Conservation (phyloP, 2,888 invertebrate species). For the Ophion ventricosus region DNA sequence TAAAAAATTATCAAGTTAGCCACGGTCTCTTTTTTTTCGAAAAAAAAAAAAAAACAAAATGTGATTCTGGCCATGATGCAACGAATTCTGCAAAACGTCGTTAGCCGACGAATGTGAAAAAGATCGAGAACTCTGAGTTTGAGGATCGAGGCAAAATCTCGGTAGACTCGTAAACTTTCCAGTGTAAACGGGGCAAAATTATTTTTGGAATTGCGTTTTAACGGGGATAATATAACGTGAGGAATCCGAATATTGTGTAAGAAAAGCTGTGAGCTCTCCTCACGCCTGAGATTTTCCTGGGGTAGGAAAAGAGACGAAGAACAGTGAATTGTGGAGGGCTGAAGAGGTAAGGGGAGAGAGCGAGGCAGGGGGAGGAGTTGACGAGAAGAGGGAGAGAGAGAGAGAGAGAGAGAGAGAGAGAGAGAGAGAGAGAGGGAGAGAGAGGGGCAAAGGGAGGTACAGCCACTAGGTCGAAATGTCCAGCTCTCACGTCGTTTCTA, state of each 20-base stretch:
- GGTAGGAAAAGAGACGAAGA: conserved; percentile 46
- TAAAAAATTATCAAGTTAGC: background rate
- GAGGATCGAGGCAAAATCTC: conserved; percentile 17
- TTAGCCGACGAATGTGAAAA: background rate
- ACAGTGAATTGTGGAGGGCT: conserved; percentile 49
- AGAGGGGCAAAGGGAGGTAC: conserved; percentile 57
- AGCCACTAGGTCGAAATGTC: conserved; percentile 79
- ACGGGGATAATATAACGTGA: conserved; percentile 55
- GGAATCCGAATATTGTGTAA: conserved; percentile 66
- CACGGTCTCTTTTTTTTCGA: background rate
- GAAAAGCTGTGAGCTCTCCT: conserved; percentile 52
- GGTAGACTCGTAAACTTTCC: conserved; percentile 41
- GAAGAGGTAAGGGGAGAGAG: conserved; percentile 56
- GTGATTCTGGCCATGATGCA: background rate
- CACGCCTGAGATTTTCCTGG: conserved; percentile 20
- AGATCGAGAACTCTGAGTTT: background rate
- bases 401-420: conserved; percentile 61
- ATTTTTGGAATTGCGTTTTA: conserved; percentile 69
- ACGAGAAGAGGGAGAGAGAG: background rate
- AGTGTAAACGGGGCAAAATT: conserved; percentile 64
- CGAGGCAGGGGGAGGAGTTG: conserved; percentile 50
- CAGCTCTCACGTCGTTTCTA: conserved; percentile 81
- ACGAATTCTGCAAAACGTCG: conserved; percentile 4
- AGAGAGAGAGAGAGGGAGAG: conserved; percentile 48
- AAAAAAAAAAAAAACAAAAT: background rate